Percentiles rank a stretch among this genome's conserved stretches.
These are phyloP conservation scores for Xylophagus ater DNA, from an alignment of 2,888 invertebrate genomes.

Conservation along the genomic window DNA sequence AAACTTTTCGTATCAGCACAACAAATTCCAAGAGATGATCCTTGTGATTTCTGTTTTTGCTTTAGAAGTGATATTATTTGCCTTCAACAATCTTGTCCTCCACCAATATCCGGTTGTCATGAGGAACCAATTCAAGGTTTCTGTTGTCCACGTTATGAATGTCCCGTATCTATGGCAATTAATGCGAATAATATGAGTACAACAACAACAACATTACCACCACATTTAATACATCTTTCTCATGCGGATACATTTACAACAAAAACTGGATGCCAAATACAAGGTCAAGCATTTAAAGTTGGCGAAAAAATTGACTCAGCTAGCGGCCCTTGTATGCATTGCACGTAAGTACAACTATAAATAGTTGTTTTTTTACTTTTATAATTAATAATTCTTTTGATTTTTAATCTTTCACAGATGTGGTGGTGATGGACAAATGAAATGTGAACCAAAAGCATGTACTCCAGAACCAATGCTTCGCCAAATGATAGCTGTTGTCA, in stretches of 20 bases:
- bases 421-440: conserved; percentile 86
- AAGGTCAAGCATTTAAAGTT: conserved; percentile 72
- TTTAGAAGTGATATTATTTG: conserved; percentile 93
- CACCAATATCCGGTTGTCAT: conserved; percentile 82
- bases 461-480: conserved; percentile 81
- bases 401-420: conserved; percentile 49
- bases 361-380: conserved; percentile 6
- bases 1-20: conserved; percentile 89
- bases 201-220: conserved; percentile 75
- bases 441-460: conserved; percentile 84
- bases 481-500: conserved; percentile 80
- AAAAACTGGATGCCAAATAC: conserved; percentile 70
- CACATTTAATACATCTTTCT: conserved; percentile 68
- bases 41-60: conserved; percentile 95
- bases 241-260: conserved; percentile 46
- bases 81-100: conserved; percentile 88
- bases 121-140: conserved; percentile 88
- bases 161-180: conserved; percentile 82
- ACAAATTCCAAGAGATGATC: conserved; percentile 88
- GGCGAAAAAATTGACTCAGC: conserved; percentile 76
- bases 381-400: background rate
- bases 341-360: conserved; percentile 67
- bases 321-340: conserved; percentile 86
- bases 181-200: conserved; percentile 75
- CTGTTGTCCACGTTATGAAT: conserved; percentile 91